Evolutionary conservation across 2,113 vertebrate species (phyloP), one percentile per base, ranked within the genome.

Genomic region (Machaerirhynchus nigripectus): DNA sequence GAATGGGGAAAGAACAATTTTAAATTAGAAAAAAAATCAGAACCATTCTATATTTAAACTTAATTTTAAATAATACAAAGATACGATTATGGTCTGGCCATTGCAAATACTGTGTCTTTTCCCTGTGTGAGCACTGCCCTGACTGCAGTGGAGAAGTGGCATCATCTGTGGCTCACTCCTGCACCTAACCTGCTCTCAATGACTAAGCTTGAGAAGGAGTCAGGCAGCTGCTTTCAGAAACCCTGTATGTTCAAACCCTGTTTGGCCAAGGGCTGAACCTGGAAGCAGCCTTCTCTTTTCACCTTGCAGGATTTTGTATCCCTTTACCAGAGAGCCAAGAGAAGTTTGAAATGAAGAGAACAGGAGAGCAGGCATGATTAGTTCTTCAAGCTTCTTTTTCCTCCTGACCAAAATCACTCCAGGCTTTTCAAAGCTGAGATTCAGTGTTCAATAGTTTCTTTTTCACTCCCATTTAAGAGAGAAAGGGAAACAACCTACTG

Each of bases 121-220:
- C 19, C 17, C 10, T 16, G 0, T 13, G 5, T 39, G 27, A 76
- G 24, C 2, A 0, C 14, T 73, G 8, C 52, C 22, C 26, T 65
- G 31, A 40, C 15, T 69, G 46, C 30, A 57, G 37, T 53, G 47
- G 44, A 75, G 65, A 60, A 77, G 40, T 37, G 27, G 4, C 23
- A 50, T 63, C 0, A 0, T 53, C 49, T 84, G 40, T 64, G 24
- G 17, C 59, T 63, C 55, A 13, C 10, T 57, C 40, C 13, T 71
- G 39, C 30, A 27, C 26, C 10, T 40, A 55, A 47, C 22, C 26
- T 76, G 26, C 15, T 73, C 37, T 46, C 35, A 44, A 6, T 17
- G 7, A 33, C 49, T 78, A 50, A 63, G 23, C 27, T 42, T 2
- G 1, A 64, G 46, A n/a, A 57, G 30, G 33, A 64, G 23, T 46